Evolutionary conservation across 1,140 invertebrate genomes (phyloP), one percentile per base, ranked within the genome.

Genomic region (Tetranychus cinnabarinus): DNA sequence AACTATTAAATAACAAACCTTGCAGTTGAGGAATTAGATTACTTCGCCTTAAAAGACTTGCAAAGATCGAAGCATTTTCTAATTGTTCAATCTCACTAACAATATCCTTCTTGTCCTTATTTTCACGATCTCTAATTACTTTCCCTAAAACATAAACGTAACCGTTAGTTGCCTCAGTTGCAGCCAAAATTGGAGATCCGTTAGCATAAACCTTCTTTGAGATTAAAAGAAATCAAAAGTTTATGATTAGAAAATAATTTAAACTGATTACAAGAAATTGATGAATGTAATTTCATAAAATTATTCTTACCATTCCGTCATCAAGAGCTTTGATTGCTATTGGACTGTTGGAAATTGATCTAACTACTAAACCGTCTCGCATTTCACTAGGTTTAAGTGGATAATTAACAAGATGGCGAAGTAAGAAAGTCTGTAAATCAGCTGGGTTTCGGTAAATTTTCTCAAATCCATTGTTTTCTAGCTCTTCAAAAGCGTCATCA

Each of bases 101-200:
- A 42, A 42, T 42, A 42, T 42, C 39, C 39, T 42, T 42, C 10
- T 42, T 42, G 10, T 6, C 39, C 10, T 42, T 5, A 42, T 42
- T 5, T n/a, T 52, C 50, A 52, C 13, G 8, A 4, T 52, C 50
- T 8, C n/a, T 52, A 5, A 75, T 65, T 7, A 74, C 69, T n/a
- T 68, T 64, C 35, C 74, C 70, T 10, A 75, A 68, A 31, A 73
- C 70, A 62, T 75, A 74, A 35, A 75, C 66, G n/a, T 72, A 70
- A 7, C 73, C 73, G 61, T 74, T 74, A 23, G 65, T 69, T 2
- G 70, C 70, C 62, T 58, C 70, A 65, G 66, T 74, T 66, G 42
- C 68, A 47, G 62, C 66, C 48, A 69, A 62, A 7, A 74, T 67
- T 34, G 66, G 65, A 23, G 68, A 66, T 15, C 73, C 73, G 33